Evolutionary conservation across 2,888 invertebrate species (phyloP).

Genomic region (Mystacides longicornis): DNA sequence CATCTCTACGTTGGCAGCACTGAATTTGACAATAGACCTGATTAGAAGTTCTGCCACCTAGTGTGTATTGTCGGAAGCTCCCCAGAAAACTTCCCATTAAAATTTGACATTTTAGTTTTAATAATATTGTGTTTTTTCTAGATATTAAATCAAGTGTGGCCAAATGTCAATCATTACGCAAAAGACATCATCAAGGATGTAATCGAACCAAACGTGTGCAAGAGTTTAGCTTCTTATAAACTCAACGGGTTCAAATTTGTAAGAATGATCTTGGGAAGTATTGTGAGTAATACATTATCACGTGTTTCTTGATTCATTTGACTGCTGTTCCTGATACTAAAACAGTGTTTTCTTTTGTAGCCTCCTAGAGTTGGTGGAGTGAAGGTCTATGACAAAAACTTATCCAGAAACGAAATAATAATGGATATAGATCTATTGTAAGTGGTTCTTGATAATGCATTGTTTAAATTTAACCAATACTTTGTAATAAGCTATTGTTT

Average conservation of each 20-base stretch:
- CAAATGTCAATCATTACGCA: conserved; percentile 88
- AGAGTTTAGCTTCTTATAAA: conserved; percentile 77
- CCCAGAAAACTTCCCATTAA: too few relatives aligned
- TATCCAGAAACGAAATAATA: conserved; percentile 89
- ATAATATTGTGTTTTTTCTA: conserved; percentile 33
- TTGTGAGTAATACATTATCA: conserved; percentile 55
- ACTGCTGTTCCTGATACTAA: background rate
- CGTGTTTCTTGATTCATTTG: background rate
- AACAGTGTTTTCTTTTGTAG: conserved; percentile 37
- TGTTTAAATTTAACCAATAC: too few relatives aligned
- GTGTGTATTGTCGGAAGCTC: too few relatives aligned
- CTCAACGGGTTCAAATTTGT: conserved; percentile 90
- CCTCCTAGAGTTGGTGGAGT: conserved; percentile 91
- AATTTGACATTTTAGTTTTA: too few relatives aligned
- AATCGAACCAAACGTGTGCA: conserved; percentile 79
- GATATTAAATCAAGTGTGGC: conserved; percentile 91
- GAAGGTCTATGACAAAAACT: conserved; percentile 93
- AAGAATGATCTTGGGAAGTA: conserved; percentile 89
- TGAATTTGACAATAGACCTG: too few relatives aligned
- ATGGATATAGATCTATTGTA: conserved; percentile 94
- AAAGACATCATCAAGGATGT: conserved; percentile 73
- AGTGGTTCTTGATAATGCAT: too few relatives aligned
- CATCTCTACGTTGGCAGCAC: too few relatives aligned
- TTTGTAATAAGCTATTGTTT: too few relatives aligned
- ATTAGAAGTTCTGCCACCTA: too few relatives aligned